A percentile compares a stretch with the other conserved stretches of the same genome.
Conservation (phyloP, 2,797 vertebrate species). For the Oreonectes daqikongensis region DNA sequence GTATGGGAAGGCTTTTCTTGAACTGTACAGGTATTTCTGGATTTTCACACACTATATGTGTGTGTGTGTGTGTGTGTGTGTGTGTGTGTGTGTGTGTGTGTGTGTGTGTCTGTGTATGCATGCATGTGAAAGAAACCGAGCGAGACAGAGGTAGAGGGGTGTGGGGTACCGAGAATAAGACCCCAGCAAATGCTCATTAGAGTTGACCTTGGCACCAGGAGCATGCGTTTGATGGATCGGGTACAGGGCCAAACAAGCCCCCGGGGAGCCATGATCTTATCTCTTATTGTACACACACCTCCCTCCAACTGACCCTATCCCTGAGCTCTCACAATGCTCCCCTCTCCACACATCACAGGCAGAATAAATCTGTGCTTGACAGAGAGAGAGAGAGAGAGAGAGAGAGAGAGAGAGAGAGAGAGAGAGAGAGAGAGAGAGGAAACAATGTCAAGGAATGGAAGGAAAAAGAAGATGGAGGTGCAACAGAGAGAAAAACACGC, state of each 20-base stretch:
- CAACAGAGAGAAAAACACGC: constrained; percentile 57
- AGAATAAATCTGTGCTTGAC: constrained; percentile 97
- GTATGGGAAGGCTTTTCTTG: constrained; percentile 37
- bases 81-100: constrained; percentile 63
- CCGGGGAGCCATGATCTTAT: constrained; percentile 87
- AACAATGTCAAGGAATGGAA: constrained; percentile 38
- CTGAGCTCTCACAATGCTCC: constrained; percentile 68
- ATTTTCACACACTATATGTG: constrained; percentile 52
- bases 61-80: constrained; percentile 60
- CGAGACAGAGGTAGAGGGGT: constrained; percentile 54
- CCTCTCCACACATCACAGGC: constrained; percentile 81
- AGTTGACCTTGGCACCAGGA: constrained; percentile 93
- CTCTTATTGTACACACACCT: constrained; percentile 90
- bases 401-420: constrained; percentile 50
- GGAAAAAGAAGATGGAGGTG: constrained; percentile 46
- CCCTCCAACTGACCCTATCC: constrained; percentile 64
- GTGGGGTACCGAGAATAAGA: constrained; percentile 77
- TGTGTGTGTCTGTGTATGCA: constrained; percentile 49
- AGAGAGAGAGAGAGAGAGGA: constrained; percentile 24
- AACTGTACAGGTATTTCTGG: constrained; percentile 66
- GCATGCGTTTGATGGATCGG: constrained; percentile 91
- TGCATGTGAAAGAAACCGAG: constrained; percentile 42
- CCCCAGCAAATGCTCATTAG: constrained; percentile 93
- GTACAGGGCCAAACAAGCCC: constrained; percentile 87
- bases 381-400: constrained; percentile 49